Percentiles rank a stretch among this genome's conserved stretches.
Evolutionary conservation across 2,888 invertebrate genomes (phyloP).

Genomic region (Theretra japonica): DNA sequence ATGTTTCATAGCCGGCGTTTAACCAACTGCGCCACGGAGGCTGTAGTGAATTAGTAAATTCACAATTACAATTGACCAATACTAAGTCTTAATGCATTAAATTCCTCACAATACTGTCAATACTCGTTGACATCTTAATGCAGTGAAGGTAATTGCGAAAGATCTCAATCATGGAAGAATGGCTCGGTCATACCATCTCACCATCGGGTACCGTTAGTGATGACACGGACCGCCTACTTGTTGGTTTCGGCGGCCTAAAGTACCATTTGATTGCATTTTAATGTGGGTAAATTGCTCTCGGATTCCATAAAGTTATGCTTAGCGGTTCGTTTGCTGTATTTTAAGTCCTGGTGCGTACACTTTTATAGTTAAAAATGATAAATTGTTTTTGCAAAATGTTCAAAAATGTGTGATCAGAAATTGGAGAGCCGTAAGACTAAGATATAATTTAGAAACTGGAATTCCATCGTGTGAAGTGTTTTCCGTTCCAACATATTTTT

Average conservation of each 20-base stretch:
- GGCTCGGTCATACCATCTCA: conserved; percentile 76
- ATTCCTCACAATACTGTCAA: no score
- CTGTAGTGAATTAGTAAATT: no score
- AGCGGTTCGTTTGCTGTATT: not conserved
- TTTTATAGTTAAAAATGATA: no score
- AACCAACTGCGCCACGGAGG: no score
- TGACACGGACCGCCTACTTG: conserved; percentile 56
- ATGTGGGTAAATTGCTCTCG: not conserved
- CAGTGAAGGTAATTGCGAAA: conserved; percentile 43
- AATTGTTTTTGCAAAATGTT: no score
- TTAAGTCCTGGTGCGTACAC: not conserved
- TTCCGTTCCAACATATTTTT: no score
- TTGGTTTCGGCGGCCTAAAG: conserved; percentile 17
- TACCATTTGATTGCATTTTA: conserved; percentile 10
- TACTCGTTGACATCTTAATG: conserved; percentile 3
- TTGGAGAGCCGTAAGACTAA: no score
- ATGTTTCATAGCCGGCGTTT: no score
- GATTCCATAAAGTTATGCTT: not conserved
- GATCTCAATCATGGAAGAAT: conserved; percentile 74
- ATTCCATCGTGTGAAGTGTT: no score
- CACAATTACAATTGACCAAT: not conserved
- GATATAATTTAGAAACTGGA: no score
- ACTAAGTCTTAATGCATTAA: conserved; percentile 4
- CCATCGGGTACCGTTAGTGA: conserved; percentile 72
- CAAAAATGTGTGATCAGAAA: no score